Conservation (phyloP, 2,888 invertebrate genomes). For the Unio pictorum region DNA sequence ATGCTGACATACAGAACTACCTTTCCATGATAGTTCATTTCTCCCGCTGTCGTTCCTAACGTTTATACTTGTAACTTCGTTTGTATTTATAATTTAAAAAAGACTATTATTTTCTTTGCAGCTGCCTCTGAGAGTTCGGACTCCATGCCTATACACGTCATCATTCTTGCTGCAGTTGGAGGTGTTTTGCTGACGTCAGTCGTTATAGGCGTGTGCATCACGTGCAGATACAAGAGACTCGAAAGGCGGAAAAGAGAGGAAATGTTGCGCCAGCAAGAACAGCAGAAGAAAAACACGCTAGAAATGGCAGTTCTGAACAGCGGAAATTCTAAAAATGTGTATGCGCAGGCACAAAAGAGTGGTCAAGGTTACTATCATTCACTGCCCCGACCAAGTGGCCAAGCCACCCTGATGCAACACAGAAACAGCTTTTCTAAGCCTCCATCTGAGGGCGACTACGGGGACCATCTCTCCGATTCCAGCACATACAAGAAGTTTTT, state of each 20-base stretch:
- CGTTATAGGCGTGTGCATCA: constrained; percentile 52
- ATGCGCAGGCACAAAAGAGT: constrained; percentile 34
- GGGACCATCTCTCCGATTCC: constrained; percentile 45
- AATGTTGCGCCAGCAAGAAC: constrained; percentile 19
- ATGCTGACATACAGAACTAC: too few species aligned
- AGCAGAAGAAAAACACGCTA: constrained; percentile 31
- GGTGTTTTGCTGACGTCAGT: constrained; percentile 56
- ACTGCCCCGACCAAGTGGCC: constrained; percentile 31
- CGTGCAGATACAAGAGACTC: constrained; percentile 43
- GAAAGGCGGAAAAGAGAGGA: constrained; percentile 37
- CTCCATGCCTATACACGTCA: constrained; percentile 46
- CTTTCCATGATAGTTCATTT: too few species aligned
- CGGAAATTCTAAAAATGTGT: constrained; percentile 26
- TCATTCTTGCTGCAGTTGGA: constrained; percentile 62
- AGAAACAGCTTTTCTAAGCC: constrained; percentile 39
- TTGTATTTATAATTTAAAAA: too few species aligned
- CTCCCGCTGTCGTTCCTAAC: too few species aligned
- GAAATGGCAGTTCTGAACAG: constrained; percentile 47
- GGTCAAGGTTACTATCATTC: constrained; percentile 40
- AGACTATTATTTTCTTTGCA: not conserved
- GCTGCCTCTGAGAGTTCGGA: constrained; percentile 9
- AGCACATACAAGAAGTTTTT: constrained; percentile 48
- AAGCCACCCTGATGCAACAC: constrained; percentile 40
- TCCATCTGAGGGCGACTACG: constrained; percentile 35
- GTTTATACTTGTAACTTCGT: too few species aligned